Conservation (phyloP, 2,888 invertebrate species). For the Leucophenga montana region DNA sequence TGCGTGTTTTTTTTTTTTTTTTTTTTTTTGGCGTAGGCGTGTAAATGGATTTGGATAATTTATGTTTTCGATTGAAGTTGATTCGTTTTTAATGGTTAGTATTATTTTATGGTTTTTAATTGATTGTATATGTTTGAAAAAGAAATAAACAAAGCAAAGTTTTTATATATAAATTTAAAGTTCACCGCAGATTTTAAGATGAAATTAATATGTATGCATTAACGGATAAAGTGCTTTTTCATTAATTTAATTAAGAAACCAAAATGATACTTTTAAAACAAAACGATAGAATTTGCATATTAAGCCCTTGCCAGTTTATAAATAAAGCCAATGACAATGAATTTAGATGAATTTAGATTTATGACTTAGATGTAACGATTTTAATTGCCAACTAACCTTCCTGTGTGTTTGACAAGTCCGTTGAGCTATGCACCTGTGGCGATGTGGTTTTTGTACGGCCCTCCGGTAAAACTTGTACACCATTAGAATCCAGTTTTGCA, state of each 20-base stretch:
- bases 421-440: conserved; percentile 84
- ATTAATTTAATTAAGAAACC: background rate
- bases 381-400: conserved; percentile 63
- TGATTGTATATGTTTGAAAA: conserved; percentile 53
- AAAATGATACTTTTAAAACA: background rate
- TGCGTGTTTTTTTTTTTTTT: conserved; percentile 46
- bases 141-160: conserved; percentile 71
- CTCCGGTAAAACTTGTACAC: conserved; percentile 83
- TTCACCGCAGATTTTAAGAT: conserved; percentile 15
- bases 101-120: conserved; percentile 53
- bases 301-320: conserved; percentile 16
- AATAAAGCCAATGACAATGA: conserved; percentile 25
- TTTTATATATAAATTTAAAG: conserved; percentile 62
- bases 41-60: conserved; percentile 31
- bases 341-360: conserved; percentile 13
- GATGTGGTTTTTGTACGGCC: conserved; percentile 75
- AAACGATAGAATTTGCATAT: background rate
- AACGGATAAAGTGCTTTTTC: background rate
- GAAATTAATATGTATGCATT: conserved; percentile 6
- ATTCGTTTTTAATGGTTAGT: conserved; percentile 58
- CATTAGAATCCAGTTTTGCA: conserved; percentile 89
- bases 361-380: conserved; percentile 10
- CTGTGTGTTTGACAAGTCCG: conserved; percentile 76
- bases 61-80: conserved; percentile 34
- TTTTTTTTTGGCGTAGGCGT: conserved; percentile 33